Evolutionary conservation across 2,888 invertebrate genomes (phyloP), one percentile per base, ranked within the genome.

Genomic region (Orthonevra nobilis): DNA sequence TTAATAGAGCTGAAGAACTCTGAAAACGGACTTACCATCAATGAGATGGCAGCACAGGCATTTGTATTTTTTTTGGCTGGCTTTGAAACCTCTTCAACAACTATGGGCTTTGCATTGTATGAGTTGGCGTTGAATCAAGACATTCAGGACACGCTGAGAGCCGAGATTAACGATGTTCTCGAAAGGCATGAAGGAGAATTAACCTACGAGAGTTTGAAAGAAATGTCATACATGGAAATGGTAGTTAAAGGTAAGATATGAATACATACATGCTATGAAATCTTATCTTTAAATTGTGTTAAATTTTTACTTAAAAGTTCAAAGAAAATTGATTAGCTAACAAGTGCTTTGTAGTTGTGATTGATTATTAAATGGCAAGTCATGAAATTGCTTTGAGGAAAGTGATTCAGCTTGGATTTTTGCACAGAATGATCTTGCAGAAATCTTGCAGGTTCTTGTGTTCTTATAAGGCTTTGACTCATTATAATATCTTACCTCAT

Each of bases 11-110:
- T 92, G 12, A 90, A 90, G 79, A 88, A 89, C 44, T 60, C 83
- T 4, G 60, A 82, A 1, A 30, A 30, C 2, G 63, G 60, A 5
- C 46, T 83, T 1, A 60, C 87, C 0, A 70, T 79, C 1, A 84
- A 85, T 10, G 83, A 87, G 66, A 84, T 88, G 10, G 84, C 86
- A 0, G 88, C 87, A 0, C 87, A 88, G 30, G 83, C 85, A 0
- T 88, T 87, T 68, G 83, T 85, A 2, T 88, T 87, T 50, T 82
- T 86, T 5, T 38, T 86, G 15, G 86, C 92, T 6, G 93, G 93
- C 0, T 91, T 92, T 81, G 92, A 92, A 84, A 92, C 93, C 0
- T 91, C 92, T 0, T 92, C 93, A 0, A 90, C 92, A 0, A 90
- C 92, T 0, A 89, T 93, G 1, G 90, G 91, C 70, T 92, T 91